Evolutionary conservation across 64 coral and sea anemone species (phyloP).

Genomic region (Hydrozoanthus tunicans): DNA sequence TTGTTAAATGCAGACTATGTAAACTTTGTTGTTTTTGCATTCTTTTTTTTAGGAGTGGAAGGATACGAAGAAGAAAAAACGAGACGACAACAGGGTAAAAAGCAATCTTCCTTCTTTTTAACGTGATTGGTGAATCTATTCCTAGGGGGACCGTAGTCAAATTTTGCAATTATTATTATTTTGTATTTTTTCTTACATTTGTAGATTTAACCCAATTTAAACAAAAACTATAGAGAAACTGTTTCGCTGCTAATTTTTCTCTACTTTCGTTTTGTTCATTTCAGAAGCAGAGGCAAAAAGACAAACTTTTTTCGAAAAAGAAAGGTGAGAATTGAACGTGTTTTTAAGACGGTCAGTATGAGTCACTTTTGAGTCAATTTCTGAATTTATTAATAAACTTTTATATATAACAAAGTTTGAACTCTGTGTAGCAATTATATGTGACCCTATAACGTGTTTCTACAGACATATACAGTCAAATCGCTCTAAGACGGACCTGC

Average conservation of each 20-base stretch:
- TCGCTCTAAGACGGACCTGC: too few relatives aligned
- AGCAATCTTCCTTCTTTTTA: background rate
- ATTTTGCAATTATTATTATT: background rate
- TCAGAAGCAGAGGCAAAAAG: conserved; percentile 69
- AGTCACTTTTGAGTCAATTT: too few relatives aligned
- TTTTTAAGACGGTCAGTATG: background rate
- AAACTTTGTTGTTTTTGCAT: background rate
- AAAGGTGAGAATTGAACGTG: conserved; percentile 43
- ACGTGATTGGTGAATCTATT: background rate
- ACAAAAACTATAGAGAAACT: background rate
- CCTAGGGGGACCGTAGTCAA: background rate
- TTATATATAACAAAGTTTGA: too few relatives aligned
- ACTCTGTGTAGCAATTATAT: too few relatives aligned
- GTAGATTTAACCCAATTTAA: too few relatives aligned
- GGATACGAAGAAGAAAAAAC: conserved; percentile 75
- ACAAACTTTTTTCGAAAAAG: conserved; percentile 51
- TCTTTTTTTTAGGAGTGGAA: conserved; percentile 75
- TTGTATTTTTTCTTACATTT: background rate
- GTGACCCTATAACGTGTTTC: too few relatives aligned
- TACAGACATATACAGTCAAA: too few relatives aligned
- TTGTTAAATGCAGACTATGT: background rate
- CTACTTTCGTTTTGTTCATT: background rate
- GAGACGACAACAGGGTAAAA: conserved; percentile 85
- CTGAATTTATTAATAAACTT: too few relatives aligned
- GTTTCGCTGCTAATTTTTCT: background rate